A percentile compares a stretch with the other conserved stretches of the same genome.
Conservation (phyloP, 2,888 invertebrate species). For the Standfussiana lucernea region DNA sequence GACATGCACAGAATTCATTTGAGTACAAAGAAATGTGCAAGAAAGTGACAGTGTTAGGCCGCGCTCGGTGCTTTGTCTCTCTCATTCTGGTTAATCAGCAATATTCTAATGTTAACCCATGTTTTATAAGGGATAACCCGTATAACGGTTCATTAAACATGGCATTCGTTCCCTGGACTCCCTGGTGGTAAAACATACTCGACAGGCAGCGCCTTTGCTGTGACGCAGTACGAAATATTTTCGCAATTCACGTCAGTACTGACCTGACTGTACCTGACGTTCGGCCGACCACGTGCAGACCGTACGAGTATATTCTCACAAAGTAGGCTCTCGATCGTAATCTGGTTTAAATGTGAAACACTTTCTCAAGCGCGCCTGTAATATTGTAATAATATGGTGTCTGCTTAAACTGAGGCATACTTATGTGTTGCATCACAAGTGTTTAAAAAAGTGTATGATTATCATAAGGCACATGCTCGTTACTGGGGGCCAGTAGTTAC, state of each 20-base stretch:
- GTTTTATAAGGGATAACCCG: too few relatives aligned
- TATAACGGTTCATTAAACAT: neutral
- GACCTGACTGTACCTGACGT: neutral
- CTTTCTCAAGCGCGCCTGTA: conserved; percentile 8
- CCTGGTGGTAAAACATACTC: too few relatives aligned
- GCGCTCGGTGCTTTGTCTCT: too few relatives aligned
- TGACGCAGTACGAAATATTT: neutral
- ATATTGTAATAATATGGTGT: neutral
- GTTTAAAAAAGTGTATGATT: conserved; percentile 14
- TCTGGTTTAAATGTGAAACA: conserved; percentile 31
- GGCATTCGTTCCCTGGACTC: too few relatives aligned
- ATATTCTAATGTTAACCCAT: too few relatives aligned
- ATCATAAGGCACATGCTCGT: neutral
- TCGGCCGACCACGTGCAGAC: neutral
- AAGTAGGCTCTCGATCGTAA: conserved; percentile 1
- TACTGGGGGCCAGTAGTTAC: neutral
- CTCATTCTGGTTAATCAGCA: too few relatives aligned
- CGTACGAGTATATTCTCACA: conserved; percentile 4
- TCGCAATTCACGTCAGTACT: neutral
- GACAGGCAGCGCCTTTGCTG: too few relatives aligned
- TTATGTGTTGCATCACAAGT: neutral
- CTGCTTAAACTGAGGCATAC: neutral
- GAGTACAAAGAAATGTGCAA: too few relatives aligned
- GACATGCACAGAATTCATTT: too few relatives aligned
- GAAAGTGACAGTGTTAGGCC: neutral